Base-by-base conservation (phyloP, 2,888 invertebrate genomes). In the Tetheella fluctuosa region DNA sequence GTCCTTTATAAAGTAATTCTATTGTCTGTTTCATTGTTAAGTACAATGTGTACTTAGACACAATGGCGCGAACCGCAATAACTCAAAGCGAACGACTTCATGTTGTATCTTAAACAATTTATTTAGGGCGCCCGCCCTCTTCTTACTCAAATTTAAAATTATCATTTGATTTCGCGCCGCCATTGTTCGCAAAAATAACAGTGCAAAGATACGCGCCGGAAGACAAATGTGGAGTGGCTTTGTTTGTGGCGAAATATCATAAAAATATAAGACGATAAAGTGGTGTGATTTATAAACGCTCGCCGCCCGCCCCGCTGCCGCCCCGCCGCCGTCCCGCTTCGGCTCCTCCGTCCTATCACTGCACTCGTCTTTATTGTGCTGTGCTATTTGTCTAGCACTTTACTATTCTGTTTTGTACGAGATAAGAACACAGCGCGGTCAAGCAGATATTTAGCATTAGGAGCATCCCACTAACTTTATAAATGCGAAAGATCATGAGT, bases 191-290 rank as follows among this genome's bases (percentile, higher is more conserved):
- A 77, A 80, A 81, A 83, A 84, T 84, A 84, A 80, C 78, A 74
- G 72, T 65, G 71, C 74, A 71, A 71, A 84, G 85, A 86, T 85
- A 84, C 79, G 77, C 64, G 65, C 64, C 67, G 70, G 72, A 79
- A 84, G 86, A 88, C 84, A 87, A 88, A 87, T 87, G 86, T 81
- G 81, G 66, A 79, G 75, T 78, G 82, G 80, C 86, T 82, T 88
- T 86, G 86, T 88, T 85, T 85, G 85, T 79, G 81, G 83, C 78
- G 80, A 83, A 84, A 83, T 81, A 84, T 86, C 81, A 85, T 85
- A 85, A 85, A 86, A 86, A 86, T 87, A 76, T 82, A 80, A 84
- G 82, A 81, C 84, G 85, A 84, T 85, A 84, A 84, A 85, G 82
- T 81, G 82, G 65, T 63, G 76, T 85, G 84, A 85, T 85, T 85